A percentile compares a stretch with the other conserved stretches of the same genome.
Conservation (phyloP, 1,140 invertebrate species). For the Antheraea mylitta region DNA sequence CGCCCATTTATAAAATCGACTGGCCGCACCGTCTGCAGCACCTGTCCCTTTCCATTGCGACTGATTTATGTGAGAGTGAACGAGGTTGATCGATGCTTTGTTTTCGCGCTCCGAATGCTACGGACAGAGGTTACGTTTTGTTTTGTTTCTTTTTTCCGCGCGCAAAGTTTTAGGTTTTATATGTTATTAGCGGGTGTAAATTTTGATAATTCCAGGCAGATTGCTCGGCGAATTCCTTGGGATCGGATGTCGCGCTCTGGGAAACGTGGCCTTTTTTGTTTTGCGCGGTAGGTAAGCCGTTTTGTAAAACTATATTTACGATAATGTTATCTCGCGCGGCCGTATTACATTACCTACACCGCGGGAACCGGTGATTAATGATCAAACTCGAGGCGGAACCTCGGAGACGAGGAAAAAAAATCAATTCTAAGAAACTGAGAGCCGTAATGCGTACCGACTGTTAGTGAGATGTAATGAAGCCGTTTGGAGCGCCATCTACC, state of each 20-base stretch:
- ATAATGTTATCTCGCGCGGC: slow-evolving; percentile 56
- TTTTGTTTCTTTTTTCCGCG: slow-evolving; percentile 24
- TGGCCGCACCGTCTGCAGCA: slow-evolving; percentile 54
- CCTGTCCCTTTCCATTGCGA: slow-evolving; percentile 70
- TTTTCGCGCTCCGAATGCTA: slow-evolving; percentile 41
- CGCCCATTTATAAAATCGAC: slow-evolving; percentile 77
- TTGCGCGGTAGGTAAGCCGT: slow-evolving; percentile 43
- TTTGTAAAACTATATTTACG: slow-evolving; percentile 67
- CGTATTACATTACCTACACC: slow-evolving; percentile 61
- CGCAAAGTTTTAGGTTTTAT: slow-evolving; percentile 13
- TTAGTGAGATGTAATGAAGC: slow-evolving; percentile 53
- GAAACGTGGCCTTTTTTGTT: slow-evolving; percentile 38
- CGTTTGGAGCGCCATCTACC: slow-evolving; percentile 30
- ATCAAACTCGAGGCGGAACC: slow-evolving; percentile 38
- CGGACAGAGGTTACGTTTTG: slow-evolving; percentile 25
- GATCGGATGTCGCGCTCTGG: slow-evolving; percentile 50
- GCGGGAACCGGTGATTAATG: slow-evolving; percentile 51
- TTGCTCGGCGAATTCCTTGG: slow-evolving; percentile 46
- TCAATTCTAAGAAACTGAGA: slow-evolving; percentile 40
- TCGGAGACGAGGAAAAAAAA: slow-evolving; percentile 32
- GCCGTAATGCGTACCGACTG: slow-evolving; percentile 24
- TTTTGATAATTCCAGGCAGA: slow-evolving; percentile 62
- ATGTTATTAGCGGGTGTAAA: slow-evolving; percentile 52
- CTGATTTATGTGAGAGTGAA: slow-evolving; percentile 77
- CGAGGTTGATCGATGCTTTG: slow-evolving; percentile 67